Base-by-base conservation (phyloP, 2,797 vertebrate species). In the Hydrophis major region DNA sequence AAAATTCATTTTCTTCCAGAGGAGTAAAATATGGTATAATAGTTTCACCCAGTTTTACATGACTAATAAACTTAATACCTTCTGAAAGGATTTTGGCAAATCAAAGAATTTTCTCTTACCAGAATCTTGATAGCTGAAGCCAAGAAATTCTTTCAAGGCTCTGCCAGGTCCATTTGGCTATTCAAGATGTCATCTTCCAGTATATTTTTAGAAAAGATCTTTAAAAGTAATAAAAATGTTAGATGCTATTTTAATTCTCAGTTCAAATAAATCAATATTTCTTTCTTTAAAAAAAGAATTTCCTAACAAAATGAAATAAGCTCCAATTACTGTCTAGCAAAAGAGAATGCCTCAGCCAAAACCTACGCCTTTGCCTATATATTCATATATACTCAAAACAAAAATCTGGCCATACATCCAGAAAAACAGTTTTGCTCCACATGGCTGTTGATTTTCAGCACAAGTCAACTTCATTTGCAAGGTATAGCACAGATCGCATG, bases 401-500 rank as follows among this genome's bases (percentile, higher is more conserved):
- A 93, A 42, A 89, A 11, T 78, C 89, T 92, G 66, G 16, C 27
- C 2, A 0, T n/a, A 32, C 27, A 32, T 53, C 88, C 28, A 13
- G 74, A 86, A 74, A 50, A 8, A 1, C 16, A 2, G 4, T 87
- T 86, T 89, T 89, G 32, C 92, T 95, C 87, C 66, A 13, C 22
- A 37, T 50, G 53, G 91, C 0, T 8, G 91, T n/a, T 0, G 0
- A 94, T 89, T 28, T 63, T n/a, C 74, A 93, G 93, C 92, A 56
- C 78, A 93, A 96, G 92, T 18, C 83, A 94, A 94, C 94, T 66
- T 78, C 32, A 0, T 55, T 89, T 90, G 61, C 18, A 0, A 60
- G 42, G 91, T 47, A 59, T 22, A 88, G 27, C n/a, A 55, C 74
- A 86, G 74, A 74, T 92, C 86, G 90, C 83, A 78, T 94, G 28